Percentiles rank a stretch among this genome's conserved stretches.
phyloP scores from a whole-genome alignment of 2,113 vertebrate species.

The Lichenostomus cassidix region DNA sequence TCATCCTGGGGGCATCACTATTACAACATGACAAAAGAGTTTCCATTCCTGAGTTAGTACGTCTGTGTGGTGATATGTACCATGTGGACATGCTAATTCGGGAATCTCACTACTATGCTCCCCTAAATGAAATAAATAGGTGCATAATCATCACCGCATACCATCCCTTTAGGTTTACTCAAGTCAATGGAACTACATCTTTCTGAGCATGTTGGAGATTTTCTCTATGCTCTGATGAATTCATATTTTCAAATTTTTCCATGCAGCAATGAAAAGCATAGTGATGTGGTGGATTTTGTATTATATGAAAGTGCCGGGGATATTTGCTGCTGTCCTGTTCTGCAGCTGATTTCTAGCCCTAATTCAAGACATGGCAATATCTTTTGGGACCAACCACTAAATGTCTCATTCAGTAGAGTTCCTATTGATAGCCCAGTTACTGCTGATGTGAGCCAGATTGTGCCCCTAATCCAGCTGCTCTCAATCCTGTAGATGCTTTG shows the following conservation, averaged over 20 bases:
- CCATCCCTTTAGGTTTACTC: neutral
- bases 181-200: neutral
- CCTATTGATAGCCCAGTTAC: neutral
- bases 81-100: neutral
- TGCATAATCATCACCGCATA: neutral
- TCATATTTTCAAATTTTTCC: neutral
- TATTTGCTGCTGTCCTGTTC: neutral
- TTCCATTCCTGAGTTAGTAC: neutral
- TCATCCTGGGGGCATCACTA: neutral
- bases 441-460: neutral
- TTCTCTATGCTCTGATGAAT: neutral
- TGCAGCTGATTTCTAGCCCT: neutral
- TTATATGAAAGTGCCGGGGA: neutral
- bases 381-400: neutral
- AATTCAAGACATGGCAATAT: neutral
- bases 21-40: neutral
- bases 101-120: neutral
- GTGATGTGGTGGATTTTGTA: neutral
- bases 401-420: neutral
- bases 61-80: neutral
- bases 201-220: neutral
- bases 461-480: neutral
- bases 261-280: neutral
- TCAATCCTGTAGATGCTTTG: neutral
- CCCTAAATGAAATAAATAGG: constrained; percentile 6